Evolutionary conservation across 2,797 vertebrate species (phyloP), one percentile per base, ranked within the genome.

Genomic region (Gymnocypris eckloni): DNA sequence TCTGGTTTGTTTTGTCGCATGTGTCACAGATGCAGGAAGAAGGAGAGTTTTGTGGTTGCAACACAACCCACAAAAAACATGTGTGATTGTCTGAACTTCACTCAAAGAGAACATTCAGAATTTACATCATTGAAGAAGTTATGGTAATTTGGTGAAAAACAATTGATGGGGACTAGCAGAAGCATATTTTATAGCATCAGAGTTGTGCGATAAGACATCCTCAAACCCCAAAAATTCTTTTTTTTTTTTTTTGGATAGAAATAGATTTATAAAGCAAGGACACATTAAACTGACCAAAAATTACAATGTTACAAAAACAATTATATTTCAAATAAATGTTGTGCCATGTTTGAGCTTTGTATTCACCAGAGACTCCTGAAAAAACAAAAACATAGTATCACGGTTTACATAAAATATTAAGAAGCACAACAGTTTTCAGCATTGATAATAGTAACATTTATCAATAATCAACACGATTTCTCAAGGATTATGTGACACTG

Each of bases 1-100:
- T 79, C 16, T 80, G 16, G 10, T 72, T 87, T 79, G 70, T 61
- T 25, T 81, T 85, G 78, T 67, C 22, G 16, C 48, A n/a, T 81
- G 18, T 64, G 18, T 28, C 64, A 25, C 15, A 28, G 70, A 80
- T n/a, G 48, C 39, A 70, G 83, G 33, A 85, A 45, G 61, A 4
- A 80, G 67, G 78, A 81, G 70, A 16, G 2, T 13, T 2, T 48
- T 61, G 52, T 72, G 84, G 76, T 4, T 43, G 3, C 56, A 50
- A 39, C 20, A 48, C 43, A 56, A 20, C 56, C 81, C 9, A 28
- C 18, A 18, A 22, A 67, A 64, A 83, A 41, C 56, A 0, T 4
- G 2, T 0, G 28, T 37, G 52, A 12, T 37, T 37, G 20, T 81
- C n/a, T 86, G 20, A 79, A 79, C 75, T 41, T 43, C 2, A 76